phyloP scores from a whole-genome alignment of 2,888 invertebrate genomes.

The Rhagium mordax region DNA sequence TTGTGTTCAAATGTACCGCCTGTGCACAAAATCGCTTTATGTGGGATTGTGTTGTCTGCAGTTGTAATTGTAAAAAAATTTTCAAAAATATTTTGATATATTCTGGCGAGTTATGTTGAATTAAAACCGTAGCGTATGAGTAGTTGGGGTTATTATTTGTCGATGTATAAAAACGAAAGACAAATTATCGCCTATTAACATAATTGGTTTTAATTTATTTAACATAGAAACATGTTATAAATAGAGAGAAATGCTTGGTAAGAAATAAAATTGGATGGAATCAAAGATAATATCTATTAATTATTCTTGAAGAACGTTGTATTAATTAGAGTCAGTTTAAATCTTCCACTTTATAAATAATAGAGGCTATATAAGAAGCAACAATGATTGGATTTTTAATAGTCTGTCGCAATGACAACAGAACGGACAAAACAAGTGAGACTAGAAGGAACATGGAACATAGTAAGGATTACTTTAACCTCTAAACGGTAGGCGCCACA shows the following conservation, averaged over 20 bases:
- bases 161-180: background rate
- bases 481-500: slow-evolving; percentile 66
- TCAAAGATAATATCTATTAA: slow-evolving; percentile 30
- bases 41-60: no score
- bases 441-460: slow-evolving; percentile 49
- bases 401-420: slow-evolving; percentile 33
- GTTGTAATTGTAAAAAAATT: no score
- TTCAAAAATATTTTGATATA: no score
- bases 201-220: slow-evolving; percentile 14
- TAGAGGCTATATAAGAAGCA: slow-evolving; percentile 25
- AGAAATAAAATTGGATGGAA: slow-evolving; percentile 18
- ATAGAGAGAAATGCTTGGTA: slow-evolving; percentile 16
- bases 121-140: background rate
- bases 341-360: slow-evolving; percentile 30
- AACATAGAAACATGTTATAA: background rate
- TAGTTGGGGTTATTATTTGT: background rate
- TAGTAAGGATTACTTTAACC: slow-evolving; percentile 61
- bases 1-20: no score
- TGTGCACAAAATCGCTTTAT: no score
- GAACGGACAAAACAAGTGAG: slow-evolving; percentile 25
- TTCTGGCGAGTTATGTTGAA: background rate
- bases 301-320: slow-evolving; percentile 23
- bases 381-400: slow-evolving; percentile 35
- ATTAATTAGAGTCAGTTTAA: slow-evolving; percentile 30
- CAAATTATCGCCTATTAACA: slow-evolving; percentile 13